Evolutionary conservation across 1,140 invertebrate genomes (phyloP), one percentile per base, ranked within the genome.

Genomic region (Hestina assimilis): DNA sequence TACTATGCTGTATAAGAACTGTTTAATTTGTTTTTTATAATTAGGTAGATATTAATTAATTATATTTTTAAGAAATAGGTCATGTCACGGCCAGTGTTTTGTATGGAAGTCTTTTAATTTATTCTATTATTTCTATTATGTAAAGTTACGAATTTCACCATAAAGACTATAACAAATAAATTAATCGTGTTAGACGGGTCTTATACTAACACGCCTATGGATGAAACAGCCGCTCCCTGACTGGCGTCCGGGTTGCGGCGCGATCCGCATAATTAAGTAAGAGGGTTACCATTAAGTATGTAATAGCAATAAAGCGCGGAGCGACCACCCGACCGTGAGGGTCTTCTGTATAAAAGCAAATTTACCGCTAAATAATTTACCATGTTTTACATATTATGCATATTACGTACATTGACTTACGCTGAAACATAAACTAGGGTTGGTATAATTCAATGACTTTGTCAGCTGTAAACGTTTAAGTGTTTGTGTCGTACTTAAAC

Each of bases 241-340:
- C 54, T 48, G 62, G 62, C 55, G 64, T 55, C 63, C 56, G 59
- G 69, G 58, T 55, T 72, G 69, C 62, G 64, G 70, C 55, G 60
- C 71, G 71, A 75, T 72, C 63, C 79, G 79, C 78, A 85, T 85
- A 85, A 85, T 85, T 83, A 85, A 84, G 67, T 79, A 84, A 81
- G 68, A 75, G 79, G 79, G 78, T 81, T 80, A 79, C 69, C 75
- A 83, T 79, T 81, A 81, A 83, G 78, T 81, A 81, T 83, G 82
- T 81, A 81, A 75, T 65, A 78, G 78, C 69, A 83, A 83, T 79
- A 79, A 77, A 75, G 66, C 68, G 62, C 46, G 57, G 59, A 69
- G 46, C 66, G 69, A 47, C 66, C 59, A 59, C 48, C 66, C 70
- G 41, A 66, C 66, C 65, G 56, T 67, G 63, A 70, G 67, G 72